These are phyloP conservation scores for Ailuropoda melanoleuca DNA, from an alignment of 2,113 vertebrate genomes.

Conservation along the genomic window DNA sequence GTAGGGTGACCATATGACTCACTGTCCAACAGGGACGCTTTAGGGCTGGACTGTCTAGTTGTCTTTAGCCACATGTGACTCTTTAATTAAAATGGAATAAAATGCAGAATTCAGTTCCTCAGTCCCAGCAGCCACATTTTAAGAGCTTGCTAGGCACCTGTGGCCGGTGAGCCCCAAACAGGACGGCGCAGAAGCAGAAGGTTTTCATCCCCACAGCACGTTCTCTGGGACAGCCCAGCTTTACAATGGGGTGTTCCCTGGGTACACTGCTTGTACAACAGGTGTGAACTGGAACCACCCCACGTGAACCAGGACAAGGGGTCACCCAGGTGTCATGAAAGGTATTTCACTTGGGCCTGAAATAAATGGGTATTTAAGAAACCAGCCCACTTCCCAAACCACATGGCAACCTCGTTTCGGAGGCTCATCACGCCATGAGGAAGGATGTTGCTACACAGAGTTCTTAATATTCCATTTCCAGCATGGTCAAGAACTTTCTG, in stretches of 20 bases:
- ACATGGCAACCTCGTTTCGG: not conserved
- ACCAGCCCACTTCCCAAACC: not conserved
- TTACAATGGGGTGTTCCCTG: not conserved
- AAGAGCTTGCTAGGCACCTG: not conserved
- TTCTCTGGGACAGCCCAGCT: not conserved
- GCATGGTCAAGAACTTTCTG: not conserved
- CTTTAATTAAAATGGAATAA: not conserved
- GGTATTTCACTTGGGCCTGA: not conserved
- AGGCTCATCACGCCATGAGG: not conserved
- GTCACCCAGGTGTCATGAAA: not conserved
- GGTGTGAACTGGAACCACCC: not conserved
- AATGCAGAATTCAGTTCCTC: not conserved
- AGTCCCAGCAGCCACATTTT: not conserved
- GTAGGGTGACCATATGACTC: not conserved
- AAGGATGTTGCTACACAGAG: not conserved
- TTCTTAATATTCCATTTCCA: not conserved
- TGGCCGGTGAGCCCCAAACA: not conserved
- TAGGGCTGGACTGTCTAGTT: not conserved
- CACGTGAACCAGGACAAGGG: not conserved
- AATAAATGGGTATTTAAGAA: not conserved
- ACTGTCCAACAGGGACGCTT: not conserved
- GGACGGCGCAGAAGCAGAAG: not conserved
- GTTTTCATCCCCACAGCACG: accelerated
- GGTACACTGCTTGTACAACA: not conserved
- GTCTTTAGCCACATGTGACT: not conserved